These are phyloP conservation scores for Chrysomallon squamiferum DNA, from an alignment of 1,140 invertebrate species.

Conservation along the genomic window DNA sequence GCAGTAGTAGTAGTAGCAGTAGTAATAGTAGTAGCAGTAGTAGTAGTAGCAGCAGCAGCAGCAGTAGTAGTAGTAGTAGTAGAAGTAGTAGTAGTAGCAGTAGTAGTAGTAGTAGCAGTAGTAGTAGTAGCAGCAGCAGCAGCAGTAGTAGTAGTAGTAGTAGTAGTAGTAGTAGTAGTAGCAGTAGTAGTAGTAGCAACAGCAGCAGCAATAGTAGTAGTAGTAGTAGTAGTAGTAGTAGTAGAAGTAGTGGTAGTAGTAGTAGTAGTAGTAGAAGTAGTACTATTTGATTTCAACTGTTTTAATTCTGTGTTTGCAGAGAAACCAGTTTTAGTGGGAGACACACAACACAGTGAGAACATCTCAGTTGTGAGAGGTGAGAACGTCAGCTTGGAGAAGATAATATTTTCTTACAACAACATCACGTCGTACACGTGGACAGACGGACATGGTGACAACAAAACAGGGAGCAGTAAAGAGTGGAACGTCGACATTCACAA, in stretches of 20 bases:
- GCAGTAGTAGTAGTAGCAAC: conserved; percentile 1
- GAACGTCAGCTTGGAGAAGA: no score
- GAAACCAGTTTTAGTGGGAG: no score
- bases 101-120: conserved; percentile 2
- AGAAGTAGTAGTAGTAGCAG: conserved; percentile 2
- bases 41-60: neutral
- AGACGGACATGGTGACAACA: no score
- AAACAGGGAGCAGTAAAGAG: no score
- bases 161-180: conserved; percentile 1
- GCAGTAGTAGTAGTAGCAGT: conserved; percentile 1
- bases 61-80: neutral
- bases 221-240: neutral
- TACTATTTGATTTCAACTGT: no score
- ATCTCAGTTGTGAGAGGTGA: no score
- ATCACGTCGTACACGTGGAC: no score
- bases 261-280: neutral
- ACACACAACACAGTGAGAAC: no score
- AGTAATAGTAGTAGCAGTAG: conserved; percentile 3
- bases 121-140: conserved; percentile 1
- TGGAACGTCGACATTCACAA: no score
- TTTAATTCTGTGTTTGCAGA: no score
- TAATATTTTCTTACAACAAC: no score
- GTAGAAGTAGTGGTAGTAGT: neutral
- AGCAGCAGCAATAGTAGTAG: neutral
- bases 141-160: neutral